These are phyloP conservation scores for Horisme vitalbata DNA, from an alignment of 2,888 invertebrate genomes.

Conservation along the genomic window DNA sequence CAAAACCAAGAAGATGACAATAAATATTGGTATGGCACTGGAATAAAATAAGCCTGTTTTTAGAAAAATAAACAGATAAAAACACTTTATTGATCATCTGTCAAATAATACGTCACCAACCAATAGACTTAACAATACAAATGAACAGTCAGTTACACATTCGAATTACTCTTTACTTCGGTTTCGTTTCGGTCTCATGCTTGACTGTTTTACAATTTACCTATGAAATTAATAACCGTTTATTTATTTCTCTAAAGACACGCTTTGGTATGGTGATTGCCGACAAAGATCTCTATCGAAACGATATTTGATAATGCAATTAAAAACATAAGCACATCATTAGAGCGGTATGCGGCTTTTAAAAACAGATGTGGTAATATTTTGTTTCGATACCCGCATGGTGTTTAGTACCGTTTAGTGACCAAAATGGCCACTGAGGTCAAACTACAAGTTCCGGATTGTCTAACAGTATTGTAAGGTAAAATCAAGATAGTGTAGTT, in stretches of 20 bases:
- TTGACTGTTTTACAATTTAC: no score
- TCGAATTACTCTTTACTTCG: no score
- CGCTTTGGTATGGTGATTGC: slow-evolving; percentile 32
- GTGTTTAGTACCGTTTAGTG: slow-evolving; percentile 13
- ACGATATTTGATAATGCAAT: slow-evolving; percentile 30
- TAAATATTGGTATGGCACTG: no score
- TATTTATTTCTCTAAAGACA: slow-evolving; percentile 25
- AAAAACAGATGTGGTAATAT: slow-evolving; percentile 11
- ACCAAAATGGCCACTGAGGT: slow-evolving; percentile 7
- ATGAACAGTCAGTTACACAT: no score
- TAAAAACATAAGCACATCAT: slow-evolving; percentile 27
- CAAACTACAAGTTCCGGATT: neutral
- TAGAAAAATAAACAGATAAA: no score
- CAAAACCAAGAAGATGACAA: no score
- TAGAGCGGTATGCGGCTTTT: slow-evolving; percentile 15
- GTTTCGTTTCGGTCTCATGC: no score
- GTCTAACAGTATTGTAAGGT: neutral
- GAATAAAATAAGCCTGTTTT: no score
- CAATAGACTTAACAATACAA: no score
- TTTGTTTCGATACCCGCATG: slow-evolving; percentile 9
- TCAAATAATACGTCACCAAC: no score
- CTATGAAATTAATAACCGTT: no score
- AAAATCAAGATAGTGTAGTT: slow-evolving; percentile 1
- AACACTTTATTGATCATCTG: no score
- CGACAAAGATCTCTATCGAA: slow-evolving; percentile 27